phyloP scores from a whole-genome alignment of 2,113 vertebrate species.

The Callorhinus ursinus region DNA sequence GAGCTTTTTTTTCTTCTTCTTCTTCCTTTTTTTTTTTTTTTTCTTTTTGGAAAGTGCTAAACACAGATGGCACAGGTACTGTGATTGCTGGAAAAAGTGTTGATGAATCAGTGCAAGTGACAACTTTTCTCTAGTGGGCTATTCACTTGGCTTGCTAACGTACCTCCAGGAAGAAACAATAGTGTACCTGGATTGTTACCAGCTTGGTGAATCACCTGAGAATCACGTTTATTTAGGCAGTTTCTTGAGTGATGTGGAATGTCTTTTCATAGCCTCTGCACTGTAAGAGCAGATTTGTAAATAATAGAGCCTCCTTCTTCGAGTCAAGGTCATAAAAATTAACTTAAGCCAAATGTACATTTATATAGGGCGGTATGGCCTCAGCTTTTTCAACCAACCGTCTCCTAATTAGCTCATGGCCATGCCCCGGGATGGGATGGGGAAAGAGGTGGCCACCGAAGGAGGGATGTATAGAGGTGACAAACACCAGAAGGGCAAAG shows the following conservation, averaged over 20 bases:
- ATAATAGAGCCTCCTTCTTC: rapidly evolving
- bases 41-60: conserved; percentile 80
- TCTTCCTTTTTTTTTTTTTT: not conserved
- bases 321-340: not conserved
- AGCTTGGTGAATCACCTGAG: conserved; percentile 39
- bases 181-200: conserved; percentile 48
- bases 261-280: rapidly evolving
- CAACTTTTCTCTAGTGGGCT: conserved; percentile 83
- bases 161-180: conserved; percentile 54
- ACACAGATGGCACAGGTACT: conserved; percentile 94
- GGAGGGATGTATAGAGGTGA: not conserved
- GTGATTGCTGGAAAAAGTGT: conserved; percentile 81
- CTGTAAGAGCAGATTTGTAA: not conserved
- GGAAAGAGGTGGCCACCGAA: not conserved
- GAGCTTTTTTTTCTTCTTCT: conserved; percentile 81
- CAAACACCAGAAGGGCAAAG: not conserved
- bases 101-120: conserved; percentile 85
- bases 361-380: not conserved
- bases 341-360: not conserved
- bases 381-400: not conserved
- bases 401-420: not conserved
- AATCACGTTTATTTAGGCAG: conserved; percentile 42
- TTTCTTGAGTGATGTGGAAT: not conserved
- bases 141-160: conserved; percentile 62
- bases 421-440: not conserved